Conservation (phyloP, 2,888 invertebrate species). For the Noctua janthina region DNA sequence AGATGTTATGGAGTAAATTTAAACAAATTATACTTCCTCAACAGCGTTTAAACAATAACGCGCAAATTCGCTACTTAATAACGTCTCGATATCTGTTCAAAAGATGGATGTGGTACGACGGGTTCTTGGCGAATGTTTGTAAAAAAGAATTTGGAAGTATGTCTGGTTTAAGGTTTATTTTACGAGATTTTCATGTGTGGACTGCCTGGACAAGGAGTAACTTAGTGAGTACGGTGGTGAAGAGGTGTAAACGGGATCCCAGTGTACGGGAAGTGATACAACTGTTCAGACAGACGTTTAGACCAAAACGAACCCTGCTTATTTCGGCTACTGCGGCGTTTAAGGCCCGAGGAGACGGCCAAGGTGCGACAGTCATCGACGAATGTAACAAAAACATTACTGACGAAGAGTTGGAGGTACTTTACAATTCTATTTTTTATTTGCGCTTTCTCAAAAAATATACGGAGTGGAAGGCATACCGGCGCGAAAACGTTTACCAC, state of each 20-base stretch:
- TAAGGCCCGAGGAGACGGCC: conserved; percentile 72
- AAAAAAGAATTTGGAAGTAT: conserved; percentile 72
- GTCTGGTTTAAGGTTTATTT: conserved; percentile 78
- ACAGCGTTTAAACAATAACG: conserved; percentile 68
- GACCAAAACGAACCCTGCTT: conserved; percentile 80
- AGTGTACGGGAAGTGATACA: conserved; percentile 83
- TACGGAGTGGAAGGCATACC: no score
- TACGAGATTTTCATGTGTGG: conserved; percentile 83
- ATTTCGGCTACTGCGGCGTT: conserved; percentile 85
- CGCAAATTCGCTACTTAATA: conserved; percentile 69
- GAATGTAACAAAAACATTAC: conserved; percentile 78
- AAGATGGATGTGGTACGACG: conserved; percentile 73
- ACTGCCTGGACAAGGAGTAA: conserved; percentile 81
- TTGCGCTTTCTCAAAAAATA: background rate
- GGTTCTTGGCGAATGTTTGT: conserved; percentile 62
- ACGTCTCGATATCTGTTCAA: conserved; percentile 70
- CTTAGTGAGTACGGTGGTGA: conserved; percentile 79
- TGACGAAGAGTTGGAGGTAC: conserved; percentile 84
- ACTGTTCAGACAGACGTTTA: conserved; percentile 81
- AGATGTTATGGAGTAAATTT: conserved; percentile 81
- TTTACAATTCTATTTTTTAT: background rate
- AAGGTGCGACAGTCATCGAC: conserved; percentile 54
- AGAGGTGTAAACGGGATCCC: conserved; percentile 80
- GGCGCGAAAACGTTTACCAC: no score
- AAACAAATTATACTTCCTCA: conserved; percentile 75